phyloP scores from a whole-genome alignment of 2,797 vertebrate species.

The Chloroceryle amazona region DNA sequence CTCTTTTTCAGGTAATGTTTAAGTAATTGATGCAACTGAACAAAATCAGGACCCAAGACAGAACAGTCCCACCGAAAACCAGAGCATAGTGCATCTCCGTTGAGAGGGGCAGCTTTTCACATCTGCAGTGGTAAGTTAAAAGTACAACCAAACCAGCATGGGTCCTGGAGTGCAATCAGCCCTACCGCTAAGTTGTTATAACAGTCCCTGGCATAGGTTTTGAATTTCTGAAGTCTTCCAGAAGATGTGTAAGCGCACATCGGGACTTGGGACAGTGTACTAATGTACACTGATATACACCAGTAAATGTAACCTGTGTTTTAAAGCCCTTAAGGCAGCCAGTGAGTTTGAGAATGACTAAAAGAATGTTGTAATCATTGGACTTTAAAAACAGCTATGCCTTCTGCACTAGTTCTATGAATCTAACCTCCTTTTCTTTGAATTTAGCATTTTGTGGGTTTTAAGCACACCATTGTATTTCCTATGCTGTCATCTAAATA shows the following conservation, averaged over 20 bases:
- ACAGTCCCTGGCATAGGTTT: neutral
- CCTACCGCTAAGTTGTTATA: neutral
- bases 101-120: neutral
- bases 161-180: neutral
- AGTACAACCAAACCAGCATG: neutral
- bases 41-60: neutral
- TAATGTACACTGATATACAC: neutral
- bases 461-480: neutral
- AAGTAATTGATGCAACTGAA: neutral
- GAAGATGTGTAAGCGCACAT: neutral
- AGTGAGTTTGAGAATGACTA: neutral
- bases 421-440: neutral
- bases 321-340: neutral
- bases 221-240: neutral
- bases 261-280: neutral
- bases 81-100: neutral
- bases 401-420: neutral
- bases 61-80: neutral
- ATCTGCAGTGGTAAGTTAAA: neutral
- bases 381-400: neutral
- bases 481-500: neutral
- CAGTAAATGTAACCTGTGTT: neutral
- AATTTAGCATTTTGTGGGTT: neutral
- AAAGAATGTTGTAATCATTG: neutral
- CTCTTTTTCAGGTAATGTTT: neutral